Percentiles rank a stretch among this genome's conserved stretches.
Evolutionary conservation across 2,888 invertebrate genomes (phyloP).

Genomic region (Dasypogon diadema): DNA sequence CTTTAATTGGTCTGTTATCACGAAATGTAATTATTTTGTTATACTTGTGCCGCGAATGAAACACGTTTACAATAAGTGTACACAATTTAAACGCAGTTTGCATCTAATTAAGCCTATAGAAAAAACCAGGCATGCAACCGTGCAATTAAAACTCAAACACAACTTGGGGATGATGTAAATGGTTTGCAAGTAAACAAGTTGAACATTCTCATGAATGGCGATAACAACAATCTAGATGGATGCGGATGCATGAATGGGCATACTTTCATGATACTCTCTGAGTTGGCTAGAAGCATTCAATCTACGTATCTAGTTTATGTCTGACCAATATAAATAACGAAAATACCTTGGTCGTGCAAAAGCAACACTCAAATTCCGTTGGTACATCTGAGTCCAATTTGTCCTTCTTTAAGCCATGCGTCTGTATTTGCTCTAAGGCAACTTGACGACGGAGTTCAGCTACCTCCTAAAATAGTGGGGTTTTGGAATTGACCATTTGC

Average conservation of each 20-base stretch:
- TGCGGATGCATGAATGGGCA: conserved; percentile 3
- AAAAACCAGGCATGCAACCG: conserved; percentile 15
- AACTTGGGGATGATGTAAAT: neutral
- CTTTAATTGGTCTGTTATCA: neutral
- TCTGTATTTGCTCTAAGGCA: conserved; percentile 68
- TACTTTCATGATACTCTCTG: neutral
- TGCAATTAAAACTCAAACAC: conserved; percentile 14
- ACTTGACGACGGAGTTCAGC: conserved; percentile 69
- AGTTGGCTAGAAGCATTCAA: neutral
- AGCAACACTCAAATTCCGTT: conserved; percentile 97
- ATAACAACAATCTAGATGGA: neutral
- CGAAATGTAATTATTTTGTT: conserved; percentile 6
- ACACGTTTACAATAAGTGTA: neutral
- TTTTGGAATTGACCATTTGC: conserved; percentile 57
- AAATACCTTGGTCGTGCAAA: conserved; percentile 91
- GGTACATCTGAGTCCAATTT: conserved; percentile 88
- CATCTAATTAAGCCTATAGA: conserved; percentile 3
- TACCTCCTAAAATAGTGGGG: conserved; percentile 67
- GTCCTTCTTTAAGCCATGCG: conserved; percentile 68
- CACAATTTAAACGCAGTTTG: conserved; percentile 14
- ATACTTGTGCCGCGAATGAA: neutral
- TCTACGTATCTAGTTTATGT: neutral
- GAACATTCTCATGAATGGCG: conserved; percentile 2
- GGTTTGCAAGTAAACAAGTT: conserved; percentile 2
- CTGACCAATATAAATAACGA: conserved; percentile 2